Conservation (phyloP, 2,888 invertebrate genomes). For the Spisula subtruncata region DNA sequence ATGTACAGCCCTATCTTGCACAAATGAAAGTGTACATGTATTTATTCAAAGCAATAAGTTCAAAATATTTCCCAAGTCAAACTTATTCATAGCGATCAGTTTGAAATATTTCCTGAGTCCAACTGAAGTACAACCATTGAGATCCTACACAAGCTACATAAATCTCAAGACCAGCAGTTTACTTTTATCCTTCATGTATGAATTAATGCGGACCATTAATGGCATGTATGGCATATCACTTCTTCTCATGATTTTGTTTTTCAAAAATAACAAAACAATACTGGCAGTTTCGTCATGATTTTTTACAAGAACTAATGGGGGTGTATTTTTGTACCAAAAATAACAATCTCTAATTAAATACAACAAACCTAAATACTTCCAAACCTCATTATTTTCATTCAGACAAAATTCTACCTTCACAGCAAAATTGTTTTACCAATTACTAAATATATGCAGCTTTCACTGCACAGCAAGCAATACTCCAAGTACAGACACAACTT, state of each 20-base stretch:
- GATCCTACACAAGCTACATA: background rate
- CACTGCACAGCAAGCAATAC: background rate
- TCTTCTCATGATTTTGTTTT: background rate
- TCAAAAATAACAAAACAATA: conserved; percentile 31
- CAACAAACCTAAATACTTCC: background rate
- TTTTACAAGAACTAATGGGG: background rate
- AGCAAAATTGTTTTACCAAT: conserved; percentile 5
- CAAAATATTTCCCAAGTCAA: no score
- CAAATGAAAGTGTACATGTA: no score
- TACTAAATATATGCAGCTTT: conserved; percentile 8
- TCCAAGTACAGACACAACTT: background rate
- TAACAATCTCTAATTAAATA: conserved; percentile 29
- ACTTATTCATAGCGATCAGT: no score
- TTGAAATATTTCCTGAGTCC: no score
- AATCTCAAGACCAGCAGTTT: background rate
- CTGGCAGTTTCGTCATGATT: conserved; percentile 37
- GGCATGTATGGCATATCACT: background rate
- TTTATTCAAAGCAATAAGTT: no score
- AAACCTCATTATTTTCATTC: background rate
- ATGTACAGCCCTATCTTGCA: no score
- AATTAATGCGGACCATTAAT: background rate
- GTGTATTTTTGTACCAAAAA: conserved; percentile 44
- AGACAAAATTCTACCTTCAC: background rate
- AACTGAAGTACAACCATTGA: no score
- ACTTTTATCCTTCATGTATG: background rate